Evolutionary conservation across 2,888 invertebrate genomes (phyloP).

Genomic region (Odontocerum albicorne): DNA sequence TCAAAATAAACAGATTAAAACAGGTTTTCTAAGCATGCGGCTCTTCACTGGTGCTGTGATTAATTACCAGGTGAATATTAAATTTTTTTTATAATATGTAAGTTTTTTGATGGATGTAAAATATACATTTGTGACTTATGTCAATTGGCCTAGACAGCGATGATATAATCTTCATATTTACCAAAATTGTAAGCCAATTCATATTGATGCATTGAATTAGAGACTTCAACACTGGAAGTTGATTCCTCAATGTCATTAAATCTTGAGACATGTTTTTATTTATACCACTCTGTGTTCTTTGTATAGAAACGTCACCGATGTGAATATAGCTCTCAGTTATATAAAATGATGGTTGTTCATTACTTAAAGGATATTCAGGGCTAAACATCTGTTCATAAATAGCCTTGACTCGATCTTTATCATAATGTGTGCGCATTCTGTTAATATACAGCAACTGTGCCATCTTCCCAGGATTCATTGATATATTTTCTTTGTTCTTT

Average conservation of each 20-base stretch:
- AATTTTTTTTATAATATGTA: no score
- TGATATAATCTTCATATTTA: no score
- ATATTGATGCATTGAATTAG: conserved; percentile 84
- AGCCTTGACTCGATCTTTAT: conserved; percentile 69
- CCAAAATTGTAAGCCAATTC: conserved; percentile 91
- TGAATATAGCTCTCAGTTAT: conserved; percentile 61
- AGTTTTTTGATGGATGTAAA: no score
- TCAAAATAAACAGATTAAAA: no score
- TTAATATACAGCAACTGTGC: conserved; percentile 83
- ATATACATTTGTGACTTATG: no score
- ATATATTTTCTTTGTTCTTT: neutral
- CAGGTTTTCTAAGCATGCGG: no score
- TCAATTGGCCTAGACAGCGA: no score
- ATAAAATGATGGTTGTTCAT: conserved; percentile 59
- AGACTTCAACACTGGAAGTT: conserved; percentile 71
- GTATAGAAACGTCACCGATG: conserved; percentile 65
- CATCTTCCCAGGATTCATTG: conserved; percentile 58
- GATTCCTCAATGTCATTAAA: conserved; percentile 56
- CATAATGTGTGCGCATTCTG: conserved; percentile 79
- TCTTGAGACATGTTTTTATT: conserved; percentile 47
- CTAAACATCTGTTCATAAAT: conserved; percentile 54
- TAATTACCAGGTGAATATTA: no score
- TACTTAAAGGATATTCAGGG: conserved; percentile 53
- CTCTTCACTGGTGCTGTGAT: no score
- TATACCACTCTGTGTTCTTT: conserved; percentile 48